A percentile compares a stretch with the other conserved stretches of the same genome.
These are phyloP conservation scores for Acanthacorydalis orientalis DNA, from an alignment of 2,888 invertebrate species.

Conservation along the genomic window DNA sequence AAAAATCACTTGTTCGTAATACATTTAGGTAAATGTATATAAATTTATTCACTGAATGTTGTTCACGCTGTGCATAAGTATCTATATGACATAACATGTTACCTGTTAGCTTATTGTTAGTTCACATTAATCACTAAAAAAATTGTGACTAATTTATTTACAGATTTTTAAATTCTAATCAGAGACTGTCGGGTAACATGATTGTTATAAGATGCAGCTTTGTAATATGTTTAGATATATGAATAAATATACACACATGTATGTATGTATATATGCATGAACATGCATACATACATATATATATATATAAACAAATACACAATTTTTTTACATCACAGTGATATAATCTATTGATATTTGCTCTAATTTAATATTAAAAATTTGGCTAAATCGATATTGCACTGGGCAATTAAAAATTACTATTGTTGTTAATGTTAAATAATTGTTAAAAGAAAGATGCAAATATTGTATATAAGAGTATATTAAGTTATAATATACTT, in stretches of 20 bases:
- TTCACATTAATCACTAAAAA: background rate
- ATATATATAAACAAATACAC: conserved; percentile 9
- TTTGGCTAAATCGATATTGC: conserved; percentile 9
- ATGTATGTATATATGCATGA: too few species aligned
- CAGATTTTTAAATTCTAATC: too few species aligned
- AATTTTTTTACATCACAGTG: conserved; percentile 18
- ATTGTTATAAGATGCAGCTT: background rate
- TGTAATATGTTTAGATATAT: background rate
- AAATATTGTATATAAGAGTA: conserved; percentile 49
- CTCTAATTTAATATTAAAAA: conserved; percentile 12
- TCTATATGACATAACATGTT: background rate
- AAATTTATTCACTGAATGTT: conserved; percentile 1
- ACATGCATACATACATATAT: too few species aligned
- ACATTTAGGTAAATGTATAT: too few species aligned
- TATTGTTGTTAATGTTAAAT: conserved; percentile 54
- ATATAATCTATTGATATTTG: conserved; percentile 14
- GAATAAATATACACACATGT: too few species aligned
- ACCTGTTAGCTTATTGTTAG: too few species aligned
- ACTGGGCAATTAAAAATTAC: conserved; percentile 12
- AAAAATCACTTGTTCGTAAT: too few species aligned
- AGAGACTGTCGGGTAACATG: background rate
- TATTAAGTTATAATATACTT: conserved; percentile 9
- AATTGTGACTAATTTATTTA: background rate
- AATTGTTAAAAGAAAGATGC: conserved; percentile 61
- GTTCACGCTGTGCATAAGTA: conserved; percentile 2